Conservation (phyloP, 2,888 invertebrate species). For the Tiliacea citrago region DNA sequence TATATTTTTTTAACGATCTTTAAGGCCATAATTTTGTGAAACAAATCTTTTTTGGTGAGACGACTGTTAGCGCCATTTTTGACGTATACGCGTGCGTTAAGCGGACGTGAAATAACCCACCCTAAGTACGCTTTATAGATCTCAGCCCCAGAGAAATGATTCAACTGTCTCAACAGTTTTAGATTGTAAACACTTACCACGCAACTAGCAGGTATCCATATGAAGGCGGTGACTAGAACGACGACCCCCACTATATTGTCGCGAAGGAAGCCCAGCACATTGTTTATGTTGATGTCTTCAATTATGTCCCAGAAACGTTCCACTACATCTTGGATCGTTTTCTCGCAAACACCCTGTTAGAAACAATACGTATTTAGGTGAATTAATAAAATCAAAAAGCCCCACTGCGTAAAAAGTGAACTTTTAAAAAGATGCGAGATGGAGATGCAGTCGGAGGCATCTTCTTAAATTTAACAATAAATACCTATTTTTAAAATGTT, state of each 20-base stretch:
- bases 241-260: conserved; percentile 99
- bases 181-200: conserved; percentile 81
- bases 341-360: conserved; percentile 97
- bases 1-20: no score
- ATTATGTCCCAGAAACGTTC: conserved; percentile 99
- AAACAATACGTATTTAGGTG: not conserved
- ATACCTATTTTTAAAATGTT: no score
- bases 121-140: not conserved
- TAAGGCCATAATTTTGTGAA: no score
- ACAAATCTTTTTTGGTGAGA: no score
- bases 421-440: no score
- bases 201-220: conserved; percentile 99
- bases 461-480: no score
- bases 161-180: not conserved
- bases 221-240: conserved; percentile 96
- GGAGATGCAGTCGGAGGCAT: no score
- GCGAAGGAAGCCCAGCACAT: conserved; percentile 96
- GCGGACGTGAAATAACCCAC: no score
- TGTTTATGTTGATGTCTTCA: conserved; percentile 98
- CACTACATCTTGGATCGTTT: conserved; percentile 98
- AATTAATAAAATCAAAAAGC: no score
- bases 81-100: no score
- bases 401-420: no score
- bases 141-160: not conserved
- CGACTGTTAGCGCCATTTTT: no score